Evolutionary conservation across 2,113 vertebrate genomes (phyloP), one percentile per base, ranked within the genome.

Genomic region (Eidolon helvum): DNA sequence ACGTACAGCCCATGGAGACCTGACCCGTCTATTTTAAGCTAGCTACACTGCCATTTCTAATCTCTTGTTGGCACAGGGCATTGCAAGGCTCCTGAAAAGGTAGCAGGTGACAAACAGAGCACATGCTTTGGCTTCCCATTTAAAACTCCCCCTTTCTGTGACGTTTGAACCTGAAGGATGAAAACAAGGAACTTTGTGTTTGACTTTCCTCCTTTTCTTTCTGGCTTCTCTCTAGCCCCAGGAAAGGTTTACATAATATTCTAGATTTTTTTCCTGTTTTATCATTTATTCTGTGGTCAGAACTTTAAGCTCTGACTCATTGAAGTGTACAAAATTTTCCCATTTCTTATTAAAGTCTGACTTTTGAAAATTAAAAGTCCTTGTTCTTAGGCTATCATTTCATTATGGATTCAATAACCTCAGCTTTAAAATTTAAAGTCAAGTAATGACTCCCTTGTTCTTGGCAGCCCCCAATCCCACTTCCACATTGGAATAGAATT

Each of bases 341-440:
- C 30, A 3, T 92, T 97, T 89, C 57, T 94, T 24, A 85, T 74
- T 94, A 84, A 97, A 80, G n/a, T 87, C 48, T 88, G 88, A 55
- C 69, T 84, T 97, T 95, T 78, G 63, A 92, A 92, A 92, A 84
- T 72, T 55, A 89, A 91, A 91, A 94, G 40, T 66, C 89, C 40
- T 96, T 79, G 63, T 26, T 91, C 88, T 94, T 88, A 91, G 78
- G 84, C 28, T 94, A 55, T 92, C 72, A 85, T 85, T 87, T 92
- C 57, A 94, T 30, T 74, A 38, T 88, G 48, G 65, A 79, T 92
- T 89, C 69, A 89, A 66, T 88, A 89, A 66, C 63, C 69, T 87
- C 19, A 45, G 48, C 89, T 92, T 84, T 80, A 78, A 91, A 94
- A 80, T 61, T 89, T 92, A 45, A 83, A 96, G 65, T 72, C 40